A percentile compares a stretch with the other conserved stretches of the same genome.
Conservation (phyloP, 2,797 vertebrate genomes). For the Nannoperca australis region DNA sequence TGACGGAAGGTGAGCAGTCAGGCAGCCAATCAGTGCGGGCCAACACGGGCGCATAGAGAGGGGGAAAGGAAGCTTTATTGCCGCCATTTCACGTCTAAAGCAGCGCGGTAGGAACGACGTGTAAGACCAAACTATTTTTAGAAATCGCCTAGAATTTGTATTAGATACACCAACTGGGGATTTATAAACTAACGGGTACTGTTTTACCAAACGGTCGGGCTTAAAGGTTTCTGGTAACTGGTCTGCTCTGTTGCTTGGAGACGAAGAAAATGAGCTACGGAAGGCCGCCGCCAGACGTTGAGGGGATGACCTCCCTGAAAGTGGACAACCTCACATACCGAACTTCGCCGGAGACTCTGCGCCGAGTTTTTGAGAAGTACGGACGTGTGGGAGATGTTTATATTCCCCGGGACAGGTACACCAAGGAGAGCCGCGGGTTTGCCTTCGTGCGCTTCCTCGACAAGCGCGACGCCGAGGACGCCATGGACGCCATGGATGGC, state of each 20-base stretch:
- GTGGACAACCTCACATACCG: constrained; percentile 98
- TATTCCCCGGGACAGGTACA: constrained; percentile 95
- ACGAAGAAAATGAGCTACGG: constrained; percentile 91
- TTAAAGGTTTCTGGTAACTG: accelerated
- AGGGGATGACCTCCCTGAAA: constrained; percentile 98
- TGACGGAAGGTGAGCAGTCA: accelerated
- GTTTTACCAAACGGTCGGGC: background rate
- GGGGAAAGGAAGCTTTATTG: constrained; percentile 65
- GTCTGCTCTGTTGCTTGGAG: background rate
- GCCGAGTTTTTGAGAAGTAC: constrained; percentile 96
- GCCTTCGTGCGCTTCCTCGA: constrained; percentile 97
- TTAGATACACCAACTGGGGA: accelerated
- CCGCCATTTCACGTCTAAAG: constrained; percentile 84
- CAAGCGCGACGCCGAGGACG: constrained; percentile 96
- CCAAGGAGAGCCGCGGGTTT: constrained; percentile 96
- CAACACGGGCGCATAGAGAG: constrained; percentile 59
- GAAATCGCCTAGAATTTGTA: accelerated
- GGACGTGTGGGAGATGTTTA: constrained; percentile 96
- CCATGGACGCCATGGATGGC: constrained; percentile 98
- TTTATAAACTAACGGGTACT: accelerated
- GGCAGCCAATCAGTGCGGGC: constrained; percentile 68
- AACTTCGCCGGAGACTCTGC: constrained; percentile 95
- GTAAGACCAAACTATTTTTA: accelerated
- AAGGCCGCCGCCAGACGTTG: constrained; percentile 94
- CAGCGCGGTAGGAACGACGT: constrained; percentile 8